Evolutionary conservation across 2,113 vertebrate genomes (phyloP), one percentile per base, ranked within the genome.

Genomic region (Prionailurus bengalensis): DNA sequence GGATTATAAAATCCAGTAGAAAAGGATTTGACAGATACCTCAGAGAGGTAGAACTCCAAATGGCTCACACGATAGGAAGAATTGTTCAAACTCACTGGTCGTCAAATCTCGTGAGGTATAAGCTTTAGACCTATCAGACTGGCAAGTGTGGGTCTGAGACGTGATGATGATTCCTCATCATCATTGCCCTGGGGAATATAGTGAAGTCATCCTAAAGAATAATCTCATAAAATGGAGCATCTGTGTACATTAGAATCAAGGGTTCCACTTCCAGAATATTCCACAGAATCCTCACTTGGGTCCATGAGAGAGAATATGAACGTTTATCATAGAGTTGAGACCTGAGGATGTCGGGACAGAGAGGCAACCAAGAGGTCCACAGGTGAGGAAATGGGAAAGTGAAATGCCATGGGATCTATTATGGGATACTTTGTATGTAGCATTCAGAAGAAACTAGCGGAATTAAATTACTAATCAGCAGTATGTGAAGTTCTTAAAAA

Each of bases 151-250:
- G 82, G n/a, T 82, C 51, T 10, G 4, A 42, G 31, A 16, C 29
- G 1, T 11, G 4, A 33, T 6, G n/a, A 3, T 1, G 3, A 70
- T 11, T 78, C 45, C 39, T 45, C 29, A 7, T 9, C 11, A 0
- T 14, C 4, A 45, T 29, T 42, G 29, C 42, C 94, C 25, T 70
- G 63, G 10, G n/a, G 14, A 53, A 27, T 2, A 45, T 5, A 48
- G 31, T 4, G 63, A 84, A 74, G 17, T 58, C 27, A 27, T 23
- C 36, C 23, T 33, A 31, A 81, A 76, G 48, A 78, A 66, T 33
- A 14, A 45, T 36, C 16, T 94, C 48, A n/a, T 15, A 12, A 29
- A 39, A 25, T 0, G 5, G n/a, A 74, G 16, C 29, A 25, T 63
- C 61, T 0, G 0, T 15, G 7, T 51, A 3, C 5, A 33, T 71